Conservation (phyloP, 2,888 invertebrate species). For the Xestia c-nigrum region DNA sequence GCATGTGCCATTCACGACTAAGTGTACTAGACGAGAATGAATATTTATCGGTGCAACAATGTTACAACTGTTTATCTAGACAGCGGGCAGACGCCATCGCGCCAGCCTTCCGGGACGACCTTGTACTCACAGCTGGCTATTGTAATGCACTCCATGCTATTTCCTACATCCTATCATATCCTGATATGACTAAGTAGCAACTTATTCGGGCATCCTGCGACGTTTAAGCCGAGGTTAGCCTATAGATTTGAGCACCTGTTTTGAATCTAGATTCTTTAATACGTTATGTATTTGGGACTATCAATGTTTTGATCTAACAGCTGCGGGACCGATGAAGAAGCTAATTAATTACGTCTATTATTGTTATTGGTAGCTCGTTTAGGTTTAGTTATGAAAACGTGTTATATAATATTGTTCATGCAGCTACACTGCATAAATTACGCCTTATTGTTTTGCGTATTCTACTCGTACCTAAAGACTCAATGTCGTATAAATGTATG, state of each 20-base stretch:
- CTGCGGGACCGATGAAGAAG: background rate
- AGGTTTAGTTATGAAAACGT: conserved; percentile 7
- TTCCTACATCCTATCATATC: conserved; percentile 52
- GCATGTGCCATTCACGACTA: conserved; percentile 27
- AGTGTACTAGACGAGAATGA: conserved; percentile 41
- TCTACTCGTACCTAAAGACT: background rate
- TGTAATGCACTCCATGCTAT: conserved; percentile 52
- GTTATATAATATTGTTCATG: conserved; percentile 19
- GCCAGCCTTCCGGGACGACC: conserved; percentile 47
- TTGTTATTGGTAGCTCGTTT: conserved; percentile 1
- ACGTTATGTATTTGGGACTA: conserved; percentile 7
- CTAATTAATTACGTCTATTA: background rate
- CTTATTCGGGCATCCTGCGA: conserved; percentile 37
- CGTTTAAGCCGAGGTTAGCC: conserved; percentile 38
- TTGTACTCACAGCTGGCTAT: conserved; percentile 42
- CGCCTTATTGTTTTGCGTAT: conserved; percentile 28
- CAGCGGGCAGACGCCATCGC: conserved; percentile 56
- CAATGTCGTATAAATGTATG: conserved; percentile 29
- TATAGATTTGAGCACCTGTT: conserved; percentile 10
- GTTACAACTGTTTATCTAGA: conserved; percentile 55
- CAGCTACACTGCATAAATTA: conserved; percentile 10
- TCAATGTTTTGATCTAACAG: conserved; percentile 14
- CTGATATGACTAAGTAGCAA: conserved; percentile 37
- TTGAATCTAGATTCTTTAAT: conserved; percentile 36
- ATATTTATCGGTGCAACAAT: conserved; percentile 46